Percentiles rank a stretch among this genome's conserved stretches.
phyloP scores from a whole-genome alignment of 2,888 invertebrate species.

The Melolontha melolontha region DNA sequence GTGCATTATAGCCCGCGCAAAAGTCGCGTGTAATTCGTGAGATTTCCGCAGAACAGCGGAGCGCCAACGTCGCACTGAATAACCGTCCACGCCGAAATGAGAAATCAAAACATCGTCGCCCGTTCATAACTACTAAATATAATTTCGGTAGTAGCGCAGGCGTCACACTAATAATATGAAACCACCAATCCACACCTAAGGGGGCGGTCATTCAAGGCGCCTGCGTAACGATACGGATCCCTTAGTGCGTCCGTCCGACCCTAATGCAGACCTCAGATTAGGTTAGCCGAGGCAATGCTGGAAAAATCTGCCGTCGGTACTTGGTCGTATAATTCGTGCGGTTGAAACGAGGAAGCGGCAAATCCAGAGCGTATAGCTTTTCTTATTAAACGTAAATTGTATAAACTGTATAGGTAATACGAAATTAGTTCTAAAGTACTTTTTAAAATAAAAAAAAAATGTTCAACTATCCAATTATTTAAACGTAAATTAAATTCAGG shows the following conservation, averaged over 20 bases:
- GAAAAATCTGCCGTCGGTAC: slow-evolving; percentile 54
- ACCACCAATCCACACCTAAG: slow-evolving; percentile 53
- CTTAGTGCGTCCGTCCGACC: slow-evolving; percentile 63
- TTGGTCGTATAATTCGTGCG: background rate
- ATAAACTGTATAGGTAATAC: background rate
- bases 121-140: slow-evolving; percentile 39
- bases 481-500: too few relatives aligned
- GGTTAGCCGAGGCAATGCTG: slow-evolving; percentile 60
- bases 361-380: background rate
- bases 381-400: background rate
- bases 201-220: slow-evolving; percentile 49
- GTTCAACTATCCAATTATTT: too few relatives aligned
- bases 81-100: slow-evolving; percentile 32
- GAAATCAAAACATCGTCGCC: slow-evolving; percentile 36
- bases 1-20: too few relatives aligned
- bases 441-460: too few relatives aligned
- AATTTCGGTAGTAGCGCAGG: slow-evolving; percentile 49
- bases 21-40: background rate
- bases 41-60: background rate
- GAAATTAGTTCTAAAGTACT: too few relatives aligned
- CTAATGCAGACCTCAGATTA: slow-evolving; percentile 63
- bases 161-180: slow-evolving; percentile 53
- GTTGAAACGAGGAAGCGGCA: slow-evolving; percentile 4
- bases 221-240: slow-evolving; percentile 57
- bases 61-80: slow-evolving; percentile 23